Evolutionary conservation across 2,113 vertebrate species (phyloP), one percentile per base, ranked within the genome.

Genomic region (Protomyctophum bolini): DNA sequence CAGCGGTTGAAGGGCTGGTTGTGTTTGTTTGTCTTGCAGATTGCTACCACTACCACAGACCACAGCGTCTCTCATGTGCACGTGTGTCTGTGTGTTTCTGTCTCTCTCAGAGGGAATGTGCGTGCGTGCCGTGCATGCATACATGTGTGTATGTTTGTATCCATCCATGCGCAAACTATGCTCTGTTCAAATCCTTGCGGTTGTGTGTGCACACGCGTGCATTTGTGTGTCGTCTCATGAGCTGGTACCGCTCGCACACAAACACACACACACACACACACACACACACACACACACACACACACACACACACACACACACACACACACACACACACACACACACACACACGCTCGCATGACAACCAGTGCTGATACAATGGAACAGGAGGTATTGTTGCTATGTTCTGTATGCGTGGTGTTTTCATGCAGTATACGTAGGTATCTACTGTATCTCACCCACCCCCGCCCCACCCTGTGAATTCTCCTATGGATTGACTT

Each of bases 21-120:
- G 54, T 64, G 81, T 87, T 81, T 90, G 86, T 89, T 88, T 88
- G 76, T 86, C 77, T 87, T 76, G 65, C 77, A 79, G 76, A 85
- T 80, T 83, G 77, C 75, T 80, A 73, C 83, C 7, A 50, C 72
- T 63, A 73, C 84, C 83, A 83, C 81, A 85, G 70, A 88, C 88
- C 83, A 64, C 83, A 85, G 70, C n/a, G n/a, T n/a, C n/a, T n/a
- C n/a, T n/a, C n/a, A n/a, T 79, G 79, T 45, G 54, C 71, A 3
- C 4, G 33, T 41, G 33, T 41, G 1, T 41, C 1, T 41, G 33
- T 41, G 33, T 41, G 33, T 41, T 3, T 41, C 3, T 41, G 33
- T 21, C 21, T 21, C 21, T 21, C 21, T 21, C 21, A 21, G 21
- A 21, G 21, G 21, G 21, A 21, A 21, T 41, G 33, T 41, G 33